Evolutionary conservation across 2,888 invertebrate genomes (phyloP).

Genomic region (Andrena camellia): DNA sequence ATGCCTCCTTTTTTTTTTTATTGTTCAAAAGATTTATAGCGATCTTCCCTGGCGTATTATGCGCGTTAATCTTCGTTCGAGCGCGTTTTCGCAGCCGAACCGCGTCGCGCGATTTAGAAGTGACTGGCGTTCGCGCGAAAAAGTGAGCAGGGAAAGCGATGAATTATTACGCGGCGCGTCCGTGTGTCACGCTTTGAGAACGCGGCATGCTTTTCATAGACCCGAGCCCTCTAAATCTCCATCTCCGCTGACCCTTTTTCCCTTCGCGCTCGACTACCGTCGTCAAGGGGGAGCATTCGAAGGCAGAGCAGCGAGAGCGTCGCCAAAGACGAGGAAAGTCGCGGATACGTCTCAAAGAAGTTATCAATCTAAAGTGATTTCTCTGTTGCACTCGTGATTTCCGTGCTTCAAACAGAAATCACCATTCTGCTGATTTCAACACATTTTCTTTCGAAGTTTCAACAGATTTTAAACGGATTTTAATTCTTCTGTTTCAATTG

Average conservation of each 20-base stretch:
- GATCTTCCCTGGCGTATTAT: neutral
- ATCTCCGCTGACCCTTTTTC: slow-evolving; percentile 15
- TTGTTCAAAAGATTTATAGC: neutral
- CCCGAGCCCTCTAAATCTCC: slow-evolving; percentile 33
- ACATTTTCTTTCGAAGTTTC: too few relatives aligned
- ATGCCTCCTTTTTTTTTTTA: neutral
- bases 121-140: slow-evolving; percentile 11
- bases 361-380: neutral
- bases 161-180: slow-evolving; percentile 44
- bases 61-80: slow-evolving; percentile 20
- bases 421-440: neutral
- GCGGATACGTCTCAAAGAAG: neutral
- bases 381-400: neutral
- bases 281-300: neutral
- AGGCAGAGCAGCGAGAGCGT: neutral
- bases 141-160: slow-evolving; percentile 28
- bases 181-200: slow-evolving; percentile 26
- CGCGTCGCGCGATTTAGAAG: slow-evolving; percentile 2
- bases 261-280: neutral
- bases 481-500: too few relatives aligned
- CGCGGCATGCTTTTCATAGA: slow-evolving; percentile 32
- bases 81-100: neutral
- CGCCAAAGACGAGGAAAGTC: neutral
- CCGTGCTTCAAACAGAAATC: neutral
- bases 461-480: too few relatives aligned